These are phyloP conservation scores for Ictalurus furcatus DNA, from an alignment of 2,113 vertebrate genomes.

Conservation along the genomic window DNA sequence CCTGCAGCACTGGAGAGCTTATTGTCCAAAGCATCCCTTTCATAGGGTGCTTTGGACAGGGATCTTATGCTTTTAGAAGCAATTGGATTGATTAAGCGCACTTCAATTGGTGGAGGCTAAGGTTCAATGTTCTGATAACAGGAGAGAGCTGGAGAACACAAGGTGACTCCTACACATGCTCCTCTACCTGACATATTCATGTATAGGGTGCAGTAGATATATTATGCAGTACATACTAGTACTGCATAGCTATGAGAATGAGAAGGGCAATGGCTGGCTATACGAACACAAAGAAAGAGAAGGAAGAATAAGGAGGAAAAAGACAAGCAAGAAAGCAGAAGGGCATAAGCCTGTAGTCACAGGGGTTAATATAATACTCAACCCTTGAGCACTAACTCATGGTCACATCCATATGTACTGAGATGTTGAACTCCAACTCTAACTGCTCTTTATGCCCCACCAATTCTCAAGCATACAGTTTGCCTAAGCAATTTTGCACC, in stretches of 20 bases:
- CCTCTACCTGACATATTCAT: background rate
- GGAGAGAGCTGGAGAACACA: constrained; percentile 4
- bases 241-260: background rate
- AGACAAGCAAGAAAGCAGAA: constrained; percentile 19
- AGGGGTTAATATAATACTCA: constrained; percentile 54
- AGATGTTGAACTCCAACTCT: constrained; percentile 23
- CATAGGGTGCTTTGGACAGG: constrained; percentile 28
- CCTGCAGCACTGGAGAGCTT: constrained; percentile 21
- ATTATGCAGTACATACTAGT: background rate
- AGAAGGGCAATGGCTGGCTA: constrained; percentile 24
- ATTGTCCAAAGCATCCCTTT: constrained; percentile 32
- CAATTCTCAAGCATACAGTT: background rate
- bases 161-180: background rate
- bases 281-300: constrained; percentile 12
- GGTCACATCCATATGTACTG: constrained; percentile 41
- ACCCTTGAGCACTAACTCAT: constrained; percentile 47
- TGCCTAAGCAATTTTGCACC: background rate
- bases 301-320: constrained; percentile 4
- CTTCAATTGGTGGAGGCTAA: constrained; percentile 73
- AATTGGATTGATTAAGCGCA: constrained; percentile 70
- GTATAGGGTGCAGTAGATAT: background rate
- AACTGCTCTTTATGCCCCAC: constrained; percentile 23
- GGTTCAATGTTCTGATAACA: constrained; percentile 42
- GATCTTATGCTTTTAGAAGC: constrained; percentile 64
- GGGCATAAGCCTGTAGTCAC: background rate